Conservation (phyloP, 2,797 vertebrate species). For the Orientallactaga sibirica region DNA sequence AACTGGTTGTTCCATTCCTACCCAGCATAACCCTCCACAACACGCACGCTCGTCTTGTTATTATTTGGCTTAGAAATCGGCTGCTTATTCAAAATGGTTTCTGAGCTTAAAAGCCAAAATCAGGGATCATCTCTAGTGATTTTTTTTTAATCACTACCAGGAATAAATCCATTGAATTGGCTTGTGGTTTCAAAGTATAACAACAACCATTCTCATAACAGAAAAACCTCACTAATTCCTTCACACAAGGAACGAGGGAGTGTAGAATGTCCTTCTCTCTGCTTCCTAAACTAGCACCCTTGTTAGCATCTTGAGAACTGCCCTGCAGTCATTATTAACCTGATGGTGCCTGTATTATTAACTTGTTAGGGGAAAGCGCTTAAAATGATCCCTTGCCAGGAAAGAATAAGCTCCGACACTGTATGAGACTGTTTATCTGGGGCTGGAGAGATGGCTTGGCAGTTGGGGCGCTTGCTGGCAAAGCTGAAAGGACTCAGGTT, state of each 20-base stretch:
- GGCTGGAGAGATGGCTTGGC: too few species aligned
- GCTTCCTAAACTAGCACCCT: background rate
- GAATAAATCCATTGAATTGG: constrained; percentile 12
- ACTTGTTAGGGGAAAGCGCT: background rate
- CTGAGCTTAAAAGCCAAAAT: constrained; percentile 52
- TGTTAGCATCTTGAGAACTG: background rate
- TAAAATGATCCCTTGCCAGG: background rate
- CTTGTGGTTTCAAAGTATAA: constrained; percentile 19
- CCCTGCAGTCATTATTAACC: background rate
- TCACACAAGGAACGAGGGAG: background rate
- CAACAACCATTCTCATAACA: background rate
- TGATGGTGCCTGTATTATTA: background rate
- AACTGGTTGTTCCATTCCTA: background rate
- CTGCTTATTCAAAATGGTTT: constrained; percentile 5
- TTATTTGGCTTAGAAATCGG: constrained; percentile 6
- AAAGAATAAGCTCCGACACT: background rate
- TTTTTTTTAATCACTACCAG: constrained; percentile 10
- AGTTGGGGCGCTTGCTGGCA: too few species aligned
- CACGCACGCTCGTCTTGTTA: background rate
- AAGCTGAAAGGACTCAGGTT: too few species aligned
- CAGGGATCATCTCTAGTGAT: background rate
- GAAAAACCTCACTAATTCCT: background rate
- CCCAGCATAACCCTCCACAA: background rate
- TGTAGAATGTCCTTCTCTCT: background rate
- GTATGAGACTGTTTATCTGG: background rate